phyloP scores from a whole-genome alignment of 2,113 vertebrate genomes.

The Ailurus styani region DNA sequence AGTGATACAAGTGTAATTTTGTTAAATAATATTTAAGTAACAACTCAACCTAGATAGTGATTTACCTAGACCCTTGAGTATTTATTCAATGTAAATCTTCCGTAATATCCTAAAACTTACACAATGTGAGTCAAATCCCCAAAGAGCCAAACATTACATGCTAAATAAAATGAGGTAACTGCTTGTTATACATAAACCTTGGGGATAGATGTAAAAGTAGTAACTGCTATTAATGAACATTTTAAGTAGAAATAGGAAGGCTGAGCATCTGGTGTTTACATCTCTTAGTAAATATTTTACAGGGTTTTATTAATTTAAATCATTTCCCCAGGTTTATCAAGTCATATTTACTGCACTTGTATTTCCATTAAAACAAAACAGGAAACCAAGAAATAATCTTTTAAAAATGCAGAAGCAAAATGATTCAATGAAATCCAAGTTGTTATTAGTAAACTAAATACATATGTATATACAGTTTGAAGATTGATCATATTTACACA shows the following conservation, averaged over 20 bases:
- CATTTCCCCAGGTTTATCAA: constrained; percentile 52
- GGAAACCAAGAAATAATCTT: constrained; percentile 60
- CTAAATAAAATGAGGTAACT: not conserved
- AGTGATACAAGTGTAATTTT: not conserved
- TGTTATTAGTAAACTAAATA: not conserved
- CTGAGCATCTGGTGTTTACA: constrained; percentile 53
- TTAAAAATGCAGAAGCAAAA: not conserved
- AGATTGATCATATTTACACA: not conserved
- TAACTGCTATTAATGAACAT: not conserved
- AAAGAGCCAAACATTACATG: not conserved
- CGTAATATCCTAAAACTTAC: not conserved
- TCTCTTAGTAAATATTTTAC: constrained; percentile 41
- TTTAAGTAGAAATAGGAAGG: not conserved
- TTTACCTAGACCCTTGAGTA: not conserved
- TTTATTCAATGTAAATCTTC: constrained; percentile 3
- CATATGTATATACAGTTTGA: not conserved
- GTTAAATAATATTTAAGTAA: not conserved
- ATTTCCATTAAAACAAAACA: constrained; percentile 64
- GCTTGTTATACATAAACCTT: not conserved
- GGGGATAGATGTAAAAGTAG: not conserved
- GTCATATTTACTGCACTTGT: constrained; percentile 73
- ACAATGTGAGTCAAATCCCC: not conserved
- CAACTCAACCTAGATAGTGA: not conserved
- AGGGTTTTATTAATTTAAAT: constrained; percentile 49
- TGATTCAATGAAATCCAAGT: not conserved